Evolutionary conservation across 2,113 vertebrate genomes (phyloP).

Genomic region (Mormoops blainvillei): DNA sequence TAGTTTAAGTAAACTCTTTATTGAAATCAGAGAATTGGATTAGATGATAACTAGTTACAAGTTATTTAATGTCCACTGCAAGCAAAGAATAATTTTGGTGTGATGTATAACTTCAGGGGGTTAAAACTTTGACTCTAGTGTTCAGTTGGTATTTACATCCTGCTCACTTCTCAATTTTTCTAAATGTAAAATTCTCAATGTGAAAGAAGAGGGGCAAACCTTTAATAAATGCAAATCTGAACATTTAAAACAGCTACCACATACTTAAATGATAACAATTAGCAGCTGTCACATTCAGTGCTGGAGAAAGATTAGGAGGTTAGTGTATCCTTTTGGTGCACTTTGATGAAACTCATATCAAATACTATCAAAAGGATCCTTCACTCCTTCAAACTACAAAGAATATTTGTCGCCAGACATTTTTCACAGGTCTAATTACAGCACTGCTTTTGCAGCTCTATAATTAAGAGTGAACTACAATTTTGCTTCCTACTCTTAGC

Average conservation of each 20-base stretch:
- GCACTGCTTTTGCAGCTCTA: constrained; percentile 55
- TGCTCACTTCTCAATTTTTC: not conserved
- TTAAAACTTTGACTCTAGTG: not conserved
- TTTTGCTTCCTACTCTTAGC: constrained; percentile 61
- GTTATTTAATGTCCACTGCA: not conserved
- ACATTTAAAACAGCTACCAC: not conserved
- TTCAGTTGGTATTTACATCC: not conserved
- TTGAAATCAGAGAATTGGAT: not conserved
- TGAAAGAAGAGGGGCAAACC: constrained; percentile 4
- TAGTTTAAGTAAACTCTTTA: not conserved
- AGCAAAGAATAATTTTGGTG: not conserved
- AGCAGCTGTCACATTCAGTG: constrained; percentile 34
- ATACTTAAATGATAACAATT: constrained; percentile 42
- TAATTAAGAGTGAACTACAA: constrained; percentile 72
- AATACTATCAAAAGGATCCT: constrained; percentile 67
- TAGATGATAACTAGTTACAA: not conserved
- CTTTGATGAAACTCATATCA: constrained; percentile 52
- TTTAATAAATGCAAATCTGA: not conserved
- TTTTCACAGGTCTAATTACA: constrained; percentile 75
- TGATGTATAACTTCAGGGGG: not conserved
- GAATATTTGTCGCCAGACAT: constrained; percentile 66
- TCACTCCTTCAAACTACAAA: constrained; percentile 71
- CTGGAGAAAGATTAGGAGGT: constrained; percentile 48
- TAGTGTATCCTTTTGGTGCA: constrained; percentile 51
- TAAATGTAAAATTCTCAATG: not conserved